These are phyloP conservation scores for Thumatha senex DNA, from an alignment of 2,888 invertebrate species.

Conservation along the genomic window DNA sequence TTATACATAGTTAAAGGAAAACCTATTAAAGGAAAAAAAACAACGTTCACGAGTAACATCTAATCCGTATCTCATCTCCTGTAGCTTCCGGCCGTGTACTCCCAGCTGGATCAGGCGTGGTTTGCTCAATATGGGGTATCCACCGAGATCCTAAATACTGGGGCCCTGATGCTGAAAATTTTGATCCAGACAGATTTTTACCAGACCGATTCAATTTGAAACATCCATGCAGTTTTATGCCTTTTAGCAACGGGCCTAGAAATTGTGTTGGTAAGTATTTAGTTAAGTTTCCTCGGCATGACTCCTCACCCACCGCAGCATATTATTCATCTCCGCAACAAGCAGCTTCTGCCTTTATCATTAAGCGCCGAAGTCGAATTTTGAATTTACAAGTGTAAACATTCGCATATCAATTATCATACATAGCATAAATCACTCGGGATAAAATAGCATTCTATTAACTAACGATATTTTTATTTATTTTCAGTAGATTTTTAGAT, in stretches of 20 bases:
- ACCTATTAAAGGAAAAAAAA: too few species aligned
- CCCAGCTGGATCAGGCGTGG: constrained; percentile 74
- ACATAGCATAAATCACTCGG: too few species aligned
- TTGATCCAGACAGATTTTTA: constrained; percentile 85
- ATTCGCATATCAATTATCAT: too few species aligned
- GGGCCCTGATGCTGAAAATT: constrained; percentile 84
- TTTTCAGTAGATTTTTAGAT: too few species aligned
- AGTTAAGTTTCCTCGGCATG: not conserved
- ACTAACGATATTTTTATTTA: too few species aligned
- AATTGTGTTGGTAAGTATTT: constrained; percentile 75
- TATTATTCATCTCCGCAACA: too few species aligned
- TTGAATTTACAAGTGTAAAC: too few species aligned
- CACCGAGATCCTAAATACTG: constrained; percentile 83
- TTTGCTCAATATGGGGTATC: constrained; percentile 73
- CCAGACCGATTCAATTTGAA: constrained; percentile 74
- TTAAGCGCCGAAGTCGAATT: too few species aligned
- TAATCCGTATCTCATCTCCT: not conserved
- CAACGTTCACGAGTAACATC: not conserved
- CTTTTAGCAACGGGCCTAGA: constrained; percentile 79
- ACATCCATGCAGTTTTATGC: constrained; percentile 72
- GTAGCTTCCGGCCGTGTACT: constrained; percentile 65
- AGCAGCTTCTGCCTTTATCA: too few species aligned
- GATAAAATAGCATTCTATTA: too few species aligned
- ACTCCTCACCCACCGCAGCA: too few species aligned
- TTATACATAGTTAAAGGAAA: too few species aligned